Evolutionary conservation across 2,797 vertebrate genomes (phyloP).

Genomic region (Sylvia borin): DNA sequence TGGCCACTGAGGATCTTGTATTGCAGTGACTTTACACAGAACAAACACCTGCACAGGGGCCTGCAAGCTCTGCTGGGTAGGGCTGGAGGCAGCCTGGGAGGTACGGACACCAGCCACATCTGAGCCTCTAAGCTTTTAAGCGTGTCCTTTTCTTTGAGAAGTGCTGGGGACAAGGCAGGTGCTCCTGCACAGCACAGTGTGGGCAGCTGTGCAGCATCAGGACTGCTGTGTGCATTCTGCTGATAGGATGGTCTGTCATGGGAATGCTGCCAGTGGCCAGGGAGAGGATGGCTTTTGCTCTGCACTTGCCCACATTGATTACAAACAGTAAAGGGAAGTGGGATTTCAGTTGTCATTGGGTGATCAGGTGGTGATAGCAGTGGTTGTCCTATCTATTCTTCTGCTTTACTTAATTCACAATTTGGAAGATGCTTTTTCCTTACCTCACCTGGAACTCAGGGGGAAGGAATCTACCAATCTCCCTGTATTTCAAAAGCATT

Average conservation of each 20-base stretch:
- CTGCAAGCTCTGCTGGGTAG: neutral
- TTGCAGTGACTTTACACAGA: neutral
- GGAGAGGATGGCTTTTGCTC: neutral
- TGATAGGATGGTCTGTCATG: accelerated
- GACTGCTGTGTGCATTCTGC: neutral
- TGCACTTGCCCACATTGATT: neutral
- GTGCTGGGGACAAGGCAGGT: neutral
- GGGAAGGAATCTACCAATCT: neutral
- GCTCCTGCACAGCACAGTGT: accelerated
- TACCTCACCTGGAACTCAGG: neutral
- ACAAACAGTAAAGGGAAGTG: neutral
- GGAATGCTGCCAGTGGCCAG: neutral
- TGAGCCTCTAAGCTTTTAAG: neutral
- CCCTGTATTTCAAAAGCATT: neutral
- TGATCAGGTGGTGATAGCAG: neutral
- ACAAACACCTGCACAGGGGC: neutral
- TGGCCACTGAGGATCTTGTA: neutral
- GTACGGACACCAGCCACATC: neutral
- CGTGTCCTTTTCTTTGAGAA: neutral
- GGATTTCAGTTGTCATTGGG: neutral
- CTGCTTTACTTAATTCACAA: neutral
- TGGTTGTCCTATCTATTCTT: neutral
- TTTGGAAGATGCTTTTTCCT: neutral
- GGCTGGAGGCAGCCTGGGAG: neutral
- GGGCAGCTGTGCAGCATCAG: neutral